Conservation (phyloP, 2,888 invertebrate genomes). For the Agrotis exclamationis region DNA sequence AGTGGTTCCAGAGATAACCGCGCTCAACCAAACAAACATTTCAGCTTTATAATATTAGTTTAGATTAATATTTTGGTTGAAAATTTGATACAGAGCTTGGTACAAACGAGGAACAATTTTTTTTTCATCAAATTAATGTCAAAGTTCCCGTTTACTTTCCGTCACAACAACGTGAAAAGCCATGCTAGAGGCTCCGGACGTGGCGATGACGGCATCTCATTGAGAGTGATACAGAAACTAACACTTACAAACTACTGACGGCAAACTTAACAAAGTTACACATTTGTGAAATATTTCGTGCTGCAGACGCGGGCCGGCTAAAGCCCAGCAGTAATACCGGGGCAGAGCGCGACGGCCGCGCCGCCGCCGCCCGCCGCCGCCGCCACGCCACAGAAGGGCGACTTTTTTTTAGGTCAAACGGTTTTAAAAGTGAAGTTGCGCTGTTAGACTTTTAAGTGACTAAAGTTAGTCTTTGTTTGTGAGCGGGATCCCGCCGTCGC, state of each 20-base stretch:
- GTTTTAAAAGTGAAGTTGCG: slow-evolving; percentile 75
- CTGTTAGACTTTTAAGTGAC: slow-evolving; percentile 78
- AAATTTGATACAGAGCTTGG: too few relatives aligned
- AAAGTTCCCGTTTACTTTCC: too few relatives aligned
- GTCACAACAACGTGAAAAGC: too few relatives aligned
- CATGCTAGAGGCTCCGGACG: too few relatives aligned
- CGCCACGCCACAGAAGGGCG: slow-evolving; percentile 10
- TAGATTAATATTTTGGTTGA: too few relatives aligned
- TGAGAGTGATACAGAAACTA: slow-evolving; percentile 33
- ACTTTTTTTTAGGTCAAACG: slow-evolving; percentile 75
- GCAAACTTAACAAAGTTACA: slow-evolving; percentile 43
- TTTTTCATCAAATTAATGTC: too few relatives aligned
- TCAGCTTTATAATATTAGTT: too few relatives aligned
- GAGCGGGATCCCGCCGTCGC: slow-evolving; percentile 51
- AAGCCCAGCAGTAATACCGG: slow-evolving; percentile 26
- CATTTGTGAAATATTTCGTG: slow-evolving; percentile 41
- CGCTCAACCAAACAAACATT: too few relatives aligned
- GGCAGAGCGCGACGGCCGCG: neutral
- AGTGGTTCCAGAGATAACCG: too few relatives aligned
- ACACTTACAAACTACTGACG: slow-evolving; percentile 31
- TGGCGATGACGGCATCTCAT: neutral
- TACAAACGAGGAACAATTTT: too few relatives aligned
- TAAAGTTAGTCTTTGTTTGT: slow-evolving; percentile 74
- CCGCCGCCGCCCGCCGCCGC: neutral
- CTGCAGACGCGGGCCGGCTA: neutral